Evolutionary conservation across 2,888 invertebrate genomes (phyloP).

Genomic region (Priocnemis perturbator): DNA sequence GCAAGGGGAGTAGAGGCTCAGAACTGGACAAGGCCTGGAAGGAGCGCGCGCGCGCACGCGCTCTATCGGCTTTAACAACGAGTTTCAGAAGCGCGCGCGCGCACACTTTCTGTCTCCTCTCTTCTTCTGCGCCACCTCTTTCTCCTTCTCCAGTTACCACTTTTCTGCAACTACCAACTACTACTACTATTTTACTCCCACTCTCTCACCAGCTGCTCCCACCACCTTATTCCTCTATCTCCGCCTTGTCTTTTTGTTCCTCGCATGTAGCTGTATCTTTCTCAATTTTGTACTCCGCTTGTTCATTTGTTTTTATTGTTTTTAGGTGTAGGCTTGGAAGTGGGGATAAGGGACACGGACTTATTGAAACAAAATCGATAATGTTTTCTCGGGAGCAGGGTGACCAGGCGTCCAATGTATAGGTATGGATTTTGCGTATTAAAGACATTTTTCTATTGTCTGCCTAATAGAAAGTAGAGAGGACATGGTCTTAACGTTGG

Average conservation of each 20-base stretch:
- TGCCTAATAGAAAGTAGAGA: no score
- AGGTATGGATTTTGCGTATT: no score
- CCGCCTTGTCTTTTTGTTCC: not conserved
- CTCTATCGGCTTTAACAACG: conserved; percentile 61
- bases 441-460: no score
- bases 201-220: conserved; percentile 28
- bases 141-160: conserved; percentile 34
- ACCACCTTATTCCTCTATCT: conserved; percentile 28
- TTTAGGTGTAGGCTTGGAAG: no score
- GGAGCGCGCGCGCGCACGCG: conserved; percentile 20
- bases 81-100: conserved; percentile 50
- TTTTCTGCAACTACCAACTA: conserved; percentile 28
- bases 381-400: no score
- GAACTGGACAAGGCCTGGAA: conserved; percentile 12
- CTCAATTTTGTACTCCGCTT: no score
- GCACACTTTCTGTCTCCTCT: conserved; percentile 38
- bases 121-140: not conserved
- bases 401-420: no score
- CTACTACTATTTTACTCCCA: conserved; percentile 17
- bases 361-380: no score
- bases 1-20: conserved; percentile 18
- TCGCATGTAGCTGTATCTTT: conserved; percentile 10
- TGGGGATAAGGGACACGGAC: no score
- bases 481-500: no score
- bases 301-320: no score